Evolutionary conservation across 2,888 invertebrate species (phyloP).

Genomic region (Abrostola triplasia): DNA sequence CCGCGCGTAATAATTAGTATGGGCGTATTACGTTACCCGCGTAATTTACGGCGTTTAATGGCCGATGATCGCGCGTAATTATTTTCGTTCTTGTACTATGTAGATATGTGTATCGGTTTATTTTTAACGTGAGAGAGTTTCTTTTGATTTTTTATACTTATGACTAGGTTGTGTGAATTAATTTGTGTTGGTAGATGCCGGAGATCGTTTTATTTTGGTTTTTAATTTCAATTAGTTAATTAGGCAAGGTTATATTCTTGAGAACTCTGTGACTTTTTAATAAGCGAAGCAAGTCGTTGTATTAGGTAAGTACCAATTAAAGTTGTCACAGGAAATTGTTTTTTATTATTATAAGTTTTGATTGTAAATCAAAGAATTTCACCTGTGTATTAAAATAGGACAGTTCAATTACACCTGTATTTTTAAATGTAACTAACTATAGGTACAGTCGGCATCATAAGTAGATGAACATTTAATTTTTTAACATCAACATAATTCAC

Average conservation of each 20-base stretch:
- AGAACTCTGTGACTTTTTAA: conserved; percentile 22
- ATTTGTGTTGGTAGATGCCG: conserved; percentile 25
- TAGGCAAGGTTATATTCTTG: conserved; percentile 45
- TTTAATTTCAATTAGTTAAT: conserved; percentile 49
- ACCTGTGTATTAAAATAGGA: no score
- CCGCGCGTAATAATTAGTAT: conserved; percentile 67
- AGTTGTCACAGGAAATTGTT: conserved; percentile 22
- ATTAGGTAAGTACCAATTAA: conserved; percentile 1
- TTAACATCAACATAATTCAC: no score
- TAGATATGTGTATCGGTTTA: conserved; percentile 59
- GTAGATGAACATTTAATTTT: no score
- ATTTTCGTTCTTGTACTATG: conserved; percentile 67
- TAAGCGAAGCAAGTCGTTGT: neutral
- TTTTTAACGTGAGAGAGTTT: conserved; percentile 54
- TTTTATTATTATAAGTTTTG: conserved; percentile 4
- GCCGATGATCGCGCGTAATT: conserved; percentile 74
- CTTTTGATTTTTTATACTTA: conserved; percentile 22
- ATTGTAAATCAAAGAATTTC: neutral
- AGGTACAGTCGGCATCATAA: no score
- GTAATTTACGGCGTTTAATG: conserved; percentile 76
- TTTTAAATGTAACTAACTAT: no score
- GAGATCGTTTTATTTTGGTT: conserved; percentile 27
- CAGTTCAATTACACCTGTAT: no score
- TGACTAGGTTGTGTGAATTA: conserved; percentile 35
- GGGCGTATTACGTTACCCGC: conserved; percentile 70